phyloP scores from a whole-genome alignment of 2,888 invertebrate species.

The Polyploca ridens region DNA sequence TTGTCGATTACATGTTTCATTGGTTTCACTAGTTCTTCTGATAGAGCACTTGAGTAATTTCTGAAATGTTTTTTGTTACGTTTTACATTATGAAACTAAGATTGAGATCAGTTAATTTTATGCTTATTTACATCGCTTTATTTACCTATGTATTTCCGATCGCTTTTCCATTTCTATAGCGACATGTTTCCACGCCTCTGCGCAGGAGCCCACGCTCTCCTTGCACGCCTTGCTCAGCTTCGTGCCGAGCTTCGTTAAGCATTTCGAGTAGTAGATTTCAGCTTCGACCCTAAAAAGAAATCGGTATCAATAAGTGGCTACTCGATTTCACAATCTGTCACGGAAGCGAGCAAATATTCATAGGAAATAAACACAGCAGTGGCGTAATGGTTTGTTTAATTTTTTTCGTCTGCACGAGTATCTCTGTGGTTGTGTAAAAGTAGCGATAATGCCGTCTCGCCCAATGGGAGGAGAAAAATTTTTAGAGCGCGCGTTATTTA shows the following conservation, averaged over 20 bases:
- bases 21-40: constrained; percentile 96
- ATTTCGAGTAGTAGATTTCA: constrained; percentile 96
- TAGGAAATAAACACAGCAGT: constrained; percentile 40
- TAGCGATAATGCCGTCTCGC: constrained; percentile 45
- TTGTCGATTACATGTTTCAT: constrained; percentile 89
- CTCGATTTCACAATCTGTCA: constrained; percentile 25
- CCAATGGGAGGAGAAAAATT: constrained; percentile 49
- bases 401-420: constrained; percentile 36
- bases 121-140: not conserved
- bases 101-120: constrained; percentile 13
- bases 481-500: constrained; percentile 58
- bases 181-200: constrained; percentile 96
- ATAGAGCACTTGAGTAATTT: constrained; percentile 90
- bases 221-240: constrained; percentile 94
- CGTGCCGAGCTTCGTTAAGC: constrained; percentile 92
- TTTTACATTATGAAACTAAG: constrained; percentile 10
- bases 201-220: constrained; percentile 90
- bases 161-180: constrained; percentile 96
- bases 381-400: constrained; percentile 41
- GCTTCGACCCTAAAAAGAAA: constrained; percentile 90
- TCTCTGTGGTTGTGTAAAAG: constrained; percentile 47
- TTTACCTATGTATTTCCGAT: constrained; percentile 93
- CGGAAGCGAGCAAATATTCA: constrained; percentile 32
- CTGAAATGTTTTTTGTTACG: constrained; percentile 71
- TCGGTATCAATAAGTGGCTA: not conserved